Percentiles rank a stretch among this genome's conserved stretches.
Evolutionary conservation across 2,888 invertebrate genomes (phyloP).

Genomic region (Chironomus tentans): DNA sequence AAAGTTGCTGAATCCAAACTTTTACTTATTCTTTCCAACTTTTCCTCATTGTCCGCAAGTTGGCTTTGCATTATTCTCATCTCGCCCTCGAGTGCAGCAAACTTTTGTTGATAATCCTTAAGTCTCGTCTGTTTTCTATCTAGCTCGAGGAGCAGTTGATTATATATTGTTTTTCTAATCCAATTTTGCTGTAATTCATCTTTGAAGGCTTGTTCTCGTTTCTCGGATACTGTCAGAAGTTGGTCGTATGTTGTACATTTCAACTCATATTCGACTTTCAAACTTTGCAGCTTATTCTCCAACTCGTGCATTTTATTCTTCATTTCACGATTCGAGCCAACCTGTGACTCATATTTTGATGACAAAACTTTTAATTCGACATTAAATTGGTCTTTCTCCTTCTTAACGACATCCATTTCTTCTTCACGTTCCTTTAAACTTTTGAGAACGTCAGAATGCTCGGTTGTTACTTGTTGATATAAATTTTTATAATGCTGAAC

Average conservation of each 20-base stretch:
- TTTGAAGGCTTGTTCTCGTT: slow-evolving; percentile 38
- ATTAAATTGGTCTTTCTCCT: slow-evolving; percentile 33
- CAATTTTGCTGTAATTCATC: slow-evolving; percentile 47
- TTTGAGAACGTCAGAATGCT: slow-evolving; percentile 18
- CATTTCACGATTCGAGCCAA: slow-evolving; percentile 30
- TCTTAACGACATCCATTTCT: slow-evolving; percentile 29
- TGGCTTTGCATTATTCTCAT: slow-evolving; percentile 37
- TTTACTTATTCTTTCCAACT: slow-evolving; percentile 50
- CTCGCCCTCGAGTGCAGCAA: slow-evolving; percentile 40
- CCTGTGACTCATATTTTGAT: slow-evolving; percentile 34
- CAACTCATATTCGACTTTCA: slow-evolving; percentile 34
- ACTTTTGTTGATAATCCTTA: slow-evolving; percentile 39
- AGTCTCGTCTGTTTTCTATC: slow-evolving; percentile 44
- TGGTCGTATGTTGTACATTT: slow-evolving; percentile 31
- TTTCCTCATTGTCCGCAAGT: slow-evolving; percentile 41
- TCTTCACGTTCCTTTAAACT: slow-evolving; percentile 21
- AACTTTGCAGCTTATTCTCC: slow-evolving; percentile 34
- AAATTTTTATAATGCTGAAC: slow-evolving; percentile 27
- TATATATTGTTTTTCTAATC: slow-evolving; percentile 49
- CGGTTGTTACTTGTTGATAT: neutral
- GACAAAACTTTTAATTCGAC: slow-evolving; percentile 36
- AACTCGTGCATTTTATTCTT: slow-evolving; percentile 35
- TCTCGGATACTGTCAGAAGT: slow-evolving; percentile 32
- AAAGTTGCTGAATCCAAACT: slow-evolving; percentile 63
- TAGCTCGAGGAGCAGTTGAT: slow-evolving; percentile 44